phyloP scores from a whole-genome alignment of 2,888 invertebrate species.

The Yponomeuta evonymella region DNA sequence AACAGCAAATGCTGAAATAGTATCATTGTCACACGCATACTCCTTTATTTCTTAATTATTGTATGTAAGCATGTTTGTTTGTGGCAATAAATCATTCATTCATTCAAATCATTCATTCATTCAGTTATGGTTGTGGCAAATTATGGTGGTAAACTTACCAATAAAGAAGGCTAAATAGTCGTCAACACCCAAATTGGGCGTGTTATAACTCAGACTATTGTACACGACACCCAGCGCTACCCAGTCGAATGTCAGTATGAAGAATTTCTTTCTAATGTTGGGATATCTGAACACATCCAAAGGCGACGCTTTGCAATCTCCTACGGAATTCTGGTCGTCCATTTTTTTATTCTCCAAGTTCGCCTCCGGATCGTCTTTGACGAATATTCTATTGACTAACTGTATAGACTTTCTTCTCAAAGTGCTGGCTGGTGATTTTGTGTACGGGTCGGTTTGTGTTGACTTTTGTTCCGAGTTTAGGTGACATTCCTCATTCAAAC shows the following conservation, averaged over 20 bases:
- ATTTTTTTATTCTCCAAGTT: conserved; percentile 54
- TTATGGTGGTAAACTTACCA: conserved; percentile 49
- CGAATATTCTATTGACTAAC: conserved; percentile 51
- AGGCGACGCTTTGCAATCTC: conserved; percentile 74
- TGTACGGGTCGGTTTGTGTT: conserved; percentile 44
- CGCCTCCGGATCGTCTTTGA: conserved; percentile 42
- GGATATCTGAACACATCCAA: conserved; percentile 79
- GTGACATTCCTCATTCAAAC: conserved; percentile 35
- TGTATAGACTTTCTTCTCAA: conserved; percentile 58
- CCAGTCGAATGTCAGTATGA: conserved; percentile 80
- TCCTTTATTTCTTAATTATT: too few relatives aligned
- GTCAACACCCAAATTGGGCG: conserved; percentile 80
- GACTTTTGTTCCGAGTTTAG: conserved; percentile 42
- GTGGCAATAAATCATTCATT: too few relatives aligned
- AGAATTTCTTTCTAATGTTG: conserved; percentile 80
- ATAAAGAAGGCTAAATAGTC: conserved; percentile 82
- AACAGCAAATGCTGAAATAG: too few relatives aligned
- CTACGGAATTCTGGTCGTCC: conserved; percentile 64
- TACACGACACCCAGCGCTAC: conserved; percentile 81
- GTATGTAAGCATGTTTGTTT: too few relatives aligned
- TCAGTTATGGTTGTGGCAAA: neutral
- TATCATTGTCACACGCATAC: too few relatives aligned
- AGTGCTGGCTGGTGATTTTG: conserved; percentile 42
- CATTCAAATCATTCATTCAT: too few relatives aligned
- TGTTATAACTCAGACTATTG: conserved; percentile 80